These are phyloP conservation scores for Lydus trimaculatus DNA, from an alignment of 2,888 invertebrate species.

Conservation along the genomic window DNA sequence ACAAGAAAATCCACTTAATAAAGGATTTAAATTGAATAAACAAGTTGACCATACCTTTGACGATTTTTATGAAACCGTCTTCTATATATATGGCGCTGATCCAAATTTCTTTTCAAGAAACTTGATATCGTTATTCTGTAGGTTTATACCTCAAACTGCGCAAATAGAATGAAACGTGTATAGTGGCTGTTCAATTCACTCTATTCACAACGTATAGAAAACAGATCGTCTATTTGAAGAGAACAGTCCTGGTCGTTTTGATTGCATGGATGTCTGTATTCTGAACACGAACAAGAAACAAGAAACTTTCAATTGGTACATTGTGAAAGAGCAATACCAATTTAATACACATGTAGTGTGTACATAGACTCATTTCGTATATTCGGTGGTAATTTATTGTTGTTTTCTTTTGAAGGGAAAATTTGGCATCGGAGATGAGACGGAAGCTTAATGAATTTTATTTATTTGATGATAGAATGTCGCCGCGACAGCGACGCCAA, in stretches of 20 bases:
- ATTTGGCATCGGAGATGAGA: too few species aligned
- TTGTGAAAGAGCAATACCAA: constrained; percentile 47
- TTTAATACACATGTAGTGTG: constrained; percentile 40
- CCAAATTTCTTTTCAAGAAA: constrained; percentile 45
- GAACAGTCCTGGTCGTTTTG: constrained; percentile 46
- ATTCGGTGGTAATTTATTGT: neutral
- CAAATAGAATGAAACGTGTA: constrained; percentile 46
- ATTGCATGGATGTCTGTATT: constrained; percentile 44
- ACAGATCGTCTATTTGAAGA: constrained; percentile 43
- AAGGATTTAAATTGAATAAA: constrained; percentile 35
- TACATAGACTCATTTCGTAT: neutral
- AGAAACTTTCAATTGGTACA: constrained; percentile 52
- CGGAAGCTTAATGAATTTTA: neutral
- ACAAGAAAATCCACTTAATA: constrained; percentile 41
- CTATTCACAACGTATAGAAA: constrained; percentile 43
- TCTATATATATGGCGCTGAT: constrained; percentile 39
- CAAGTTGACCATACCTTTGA: constrained; percentile 37
- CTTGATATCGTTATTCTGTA: constrained; percentile 46
- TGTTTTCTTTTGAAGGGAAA: neutral
- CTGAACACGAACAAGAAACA: constrained; percentile 48
- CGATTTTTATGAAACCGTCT: constrained; percentile 34
- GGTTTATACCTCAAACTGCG: constrained; percentile 46
- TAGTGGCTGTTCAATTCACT: constrained; percentile 41
- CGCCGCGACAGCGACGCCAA: neutral
- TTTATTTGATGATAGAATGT: neutral